Conservation (phyloP, 2,797 vertebrate genomes). For the Gallirallus australis region DNA sequence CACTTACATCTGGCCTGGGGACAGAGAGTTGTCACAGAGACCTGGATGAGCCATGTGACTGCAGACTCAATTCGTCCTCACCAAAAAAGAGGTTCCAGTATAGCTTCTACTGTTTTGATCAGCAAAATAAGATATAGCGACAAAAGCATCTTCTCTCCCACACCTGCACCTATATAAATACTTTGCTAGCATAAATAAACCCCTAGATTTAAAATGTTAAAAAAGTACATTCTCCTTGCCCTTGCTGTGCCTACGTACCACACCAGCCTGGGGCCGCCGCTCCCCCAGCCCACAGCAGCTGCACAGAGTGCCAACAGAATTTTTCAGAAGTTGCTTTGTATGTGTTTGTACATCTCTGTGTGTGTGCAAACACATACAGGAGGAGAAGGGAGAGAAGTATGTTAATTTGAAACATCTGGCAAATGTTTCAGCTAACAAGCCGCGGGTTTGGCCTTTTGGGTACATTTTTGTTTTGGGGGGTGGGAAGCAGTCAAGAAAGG, state of each 20-base stretch:
- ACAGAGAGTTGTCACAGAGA: background rate
- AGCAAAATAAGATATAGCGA: background rate
- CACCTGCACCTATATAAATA: background rate
- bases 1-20: too few relatives aligned
- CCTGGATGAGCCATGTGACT: background rate
- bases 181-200: background rate
- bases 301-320: background rate
- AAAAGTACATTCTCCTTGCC: background rate
- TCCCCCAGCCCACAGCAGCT: background rate
- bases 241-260: background rate
- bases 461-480: background rate
- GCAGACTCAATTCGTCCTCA: background rate
- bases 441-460: background rate
- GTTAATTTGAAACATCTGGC: constrained; percentile 68
- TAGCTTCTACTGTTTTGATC: background rate
- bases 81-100: background rate
- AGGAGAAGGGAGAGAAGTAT: constrained; percentile 27
- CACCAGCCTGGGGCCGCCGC: fast-evolving
- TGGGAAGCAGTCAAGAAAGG: background rate
- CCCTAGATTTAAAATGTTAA: background rate
- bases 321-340: constrained; percentile 18
- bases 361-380: constrained; percentile 42
- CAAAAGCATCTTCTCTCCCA: background rate
- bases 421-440: constrained; percentile 49
- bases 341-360: background rate